phyloP scores from a whole-genome alignment of 1,140 invertebrate species.

The Chymomyza costata region DNA sequence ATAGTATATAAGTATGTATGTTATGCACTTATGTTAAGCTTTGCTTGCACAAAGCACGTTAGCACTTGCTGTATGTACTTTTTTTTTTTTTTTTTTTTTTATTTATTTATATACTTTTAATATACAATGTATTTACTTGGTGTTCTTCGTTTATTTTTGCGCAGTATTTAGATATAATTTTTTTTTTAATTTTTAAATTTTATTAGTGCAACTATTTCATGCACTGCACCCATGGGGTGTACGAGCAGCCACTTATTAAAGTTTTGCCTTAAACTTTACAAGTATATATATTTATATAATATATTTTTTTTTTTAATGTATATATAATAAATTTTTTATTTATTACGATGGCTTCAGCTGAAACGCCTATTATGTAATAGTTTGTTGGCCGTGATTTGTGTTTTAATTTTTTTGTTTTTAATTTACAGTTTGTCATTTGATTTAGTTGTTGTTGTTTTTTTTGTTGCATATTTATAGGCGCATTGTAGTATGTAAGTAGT shows the following conservation, averaged over 20 bases:
- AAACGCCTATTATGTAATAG: conserved; percentile 6
- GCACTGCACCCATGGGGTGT: conserved; percentile 67
- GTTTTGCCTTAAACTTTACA: conserved; percentile 19
- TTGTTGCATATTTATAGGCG: conserved; percentile 17
- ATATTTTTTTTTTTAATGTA: conserved; percentile 10
- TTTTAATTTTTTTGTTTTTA: conserved; percentile 14
- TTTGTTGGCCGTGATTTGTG: conserved; percentile 31
- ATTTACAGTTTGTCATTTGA: conserved; percentile 20
- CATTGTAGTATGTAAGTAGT: conserved; percentile 11
- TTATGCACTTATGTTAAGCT: too few species aligned
- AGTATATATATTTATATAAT: conserved; percentile 19
- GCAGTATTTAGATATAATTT: conserved; percentile 1
- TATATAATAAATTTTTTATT: background rate
- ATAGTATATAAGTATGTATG: too few species aligned
- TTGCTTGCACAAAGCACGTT: conserved; percentile 20
- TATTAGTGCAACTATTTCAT: conserved; percentile 51
- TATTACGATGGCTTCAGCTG: conserved; percentile 39
- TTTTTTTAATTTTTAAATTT: conserved; percentile 28
- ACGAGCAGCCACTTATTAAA: conserved; percentile 56
- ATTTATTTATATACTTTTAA: too few species aligned
- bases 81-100: too few species aligned
- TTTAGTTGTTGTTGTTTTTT: conserved; percentile 21
- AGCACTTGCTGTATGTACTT: conserved; percentile 28
- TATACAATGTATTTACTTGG: conserved; percentile 30
- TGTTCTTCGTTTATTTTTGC: conserved; percentile 8